phyloP scores from a whole-genome alignment of 2,888 invertebrate species.

The Mesorhabditis belari region DNA sequence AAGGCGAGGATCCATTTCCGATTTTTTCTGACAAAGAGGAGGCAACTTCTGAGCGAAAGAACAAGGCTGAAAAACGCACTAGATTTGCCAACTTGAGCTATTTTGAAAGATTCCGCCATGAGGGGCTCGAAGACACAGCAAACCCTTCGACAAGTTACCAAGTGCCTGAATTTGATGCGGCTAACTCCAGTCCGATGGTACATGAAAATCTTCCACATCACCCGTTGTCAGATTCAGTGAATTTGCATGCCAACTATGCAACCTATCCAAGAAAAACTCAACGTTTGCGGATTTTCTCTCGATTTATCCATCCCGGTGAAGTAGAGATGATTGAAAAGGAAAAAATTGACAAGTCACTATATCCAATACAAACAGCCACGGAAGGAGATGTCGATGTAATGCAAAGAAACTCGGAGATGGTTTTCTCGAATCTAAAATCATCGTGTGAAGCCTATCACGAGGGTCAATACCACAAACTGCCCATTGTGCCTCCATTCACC shows the following conservation, averaged over 20 bases:
- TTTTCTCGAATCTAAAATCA: neutral
- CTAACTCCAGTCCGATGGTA: neutral
- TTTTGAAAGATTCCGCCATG: conserved; percentile 5
- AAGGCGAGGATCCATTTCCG: too few relatives aligned
- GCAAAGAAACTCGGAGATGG: neutral
- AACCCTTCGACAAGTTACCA: neutral
- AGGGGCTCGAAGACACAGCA: neutral
- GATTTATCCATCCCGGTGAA: neutral
- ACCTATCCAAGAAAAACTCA: too few relatives aligned
- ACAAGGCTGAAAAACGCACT: neutral
- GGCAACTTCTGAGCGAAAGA: neutral
- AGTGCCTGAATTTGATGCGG: neutral
- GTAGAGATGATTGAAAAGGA: neutral
- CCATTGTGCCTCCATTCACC: neutral
- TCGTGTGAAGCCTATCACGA: neutral
- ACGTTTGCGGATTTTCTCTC: neutral
- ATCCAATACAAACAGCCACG: neutral
- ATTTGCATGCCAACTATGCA: too few relatives aligned
- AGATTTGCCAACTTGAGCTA: neutral
- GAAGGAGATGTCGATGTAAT: neutral
- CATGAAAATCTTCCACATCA: neutral
- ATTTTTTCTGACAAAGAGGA: too few relatives aligned
- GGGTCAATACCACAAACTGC: neutral
- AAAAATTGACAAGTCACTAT: neutral
- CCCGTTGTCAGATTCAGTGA: neutral